Conservation (phyloP, 2,113 vertebrate species). For the Myiopsitta monachus region DNA sequence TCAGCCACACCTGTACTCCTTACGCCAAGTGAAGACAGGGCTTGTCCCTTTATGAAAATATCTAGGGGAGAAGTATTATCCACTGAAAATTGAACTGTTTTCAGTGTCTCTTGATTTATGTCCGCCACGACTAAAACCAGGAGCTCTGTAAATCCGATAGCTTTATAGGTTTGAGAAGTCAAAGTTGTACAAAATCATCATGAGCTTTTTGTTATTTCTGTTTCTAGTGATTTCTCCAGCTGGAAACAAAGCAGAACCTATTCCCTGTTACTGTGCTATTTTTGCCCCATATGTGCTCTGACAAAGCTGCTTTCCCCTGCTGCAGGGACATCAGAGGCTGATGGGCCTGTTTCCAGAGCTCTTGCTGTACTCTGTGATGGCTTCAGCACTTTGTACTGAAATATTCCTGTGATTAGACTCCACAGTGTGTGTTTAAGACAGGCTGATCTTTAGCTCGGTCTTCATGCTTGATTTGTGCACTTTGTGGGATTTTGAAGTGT, state of each 20-base stretch:
- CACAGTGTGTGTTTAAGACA: not conserved
- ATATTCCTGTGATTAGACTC: not conserved
- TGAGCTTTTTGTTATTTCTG: not conserved
- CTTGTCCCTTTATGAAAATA: not conserved
- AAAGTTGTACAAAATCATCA: not conserved
- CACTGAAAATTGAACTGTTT: not conserved
- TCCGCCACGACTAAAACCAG: not conserved
- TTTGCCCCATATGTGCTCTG: not conserved
- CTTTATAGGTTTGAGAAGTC: not conserved
- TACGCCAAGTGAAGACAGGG: accelerated
- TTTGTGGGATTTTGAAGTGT: conserved; percentile 32
- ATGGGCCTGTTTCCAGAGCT: accelerated
- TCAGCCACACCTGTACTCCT: not conserved
- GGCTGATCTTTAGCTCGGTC: not conserved
- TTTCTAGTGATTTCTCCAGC: not conserved
- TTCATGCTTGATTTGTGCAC: not conserved
- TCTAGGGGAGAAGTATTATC: not conserved
- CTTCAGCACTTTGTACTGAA: not conserved
- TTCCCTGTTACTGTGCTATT: not conserved
- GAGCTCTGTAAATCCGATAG: not conserved
- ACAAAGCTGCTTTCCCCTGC: not conserved
- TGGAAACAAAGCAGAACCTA: not conserved
- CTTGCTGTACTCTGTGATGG: not conserved
- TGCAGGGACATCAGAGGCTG: not conserved
- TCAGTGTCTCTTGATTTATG: not conserved